A percentile compares a stretch with the other conserved stretches of the same genome.
Evolutionary conservation across 1,140 invertebrate species (phyloP).

Genomic region (Elymnias hypermnestra): DNA sequence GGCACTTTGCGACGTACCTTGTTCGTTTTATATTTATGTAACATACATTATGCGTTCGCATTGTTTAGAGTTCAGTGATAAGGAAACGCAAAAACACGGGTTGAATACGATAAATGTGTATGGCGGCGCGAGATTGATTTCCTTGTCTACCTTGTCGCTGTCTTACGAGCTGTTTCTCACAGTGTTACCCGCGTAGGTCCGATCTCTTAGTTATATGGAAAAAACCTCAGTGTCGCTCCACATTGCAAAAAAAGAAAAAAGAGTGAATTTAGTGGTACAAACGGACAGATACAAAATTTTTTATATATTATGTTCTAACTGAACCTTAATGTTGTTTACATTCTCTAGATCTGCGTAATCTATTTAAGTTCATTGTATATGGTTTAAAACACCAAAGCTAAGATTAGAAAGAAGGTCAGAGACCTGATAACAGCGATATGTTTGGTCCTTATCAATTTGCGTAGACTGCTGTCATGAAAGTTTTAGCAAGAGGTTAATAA

Average conservation of each 20-base stretch:
- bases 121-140: conserved; percentile 7
- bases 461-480: not conserved
- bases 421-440: not conserved
- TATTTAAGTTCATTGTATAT: not conserved
- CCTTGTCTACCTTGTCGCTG: no score
- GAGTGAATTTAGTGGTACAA: no score
- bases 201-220: no score
- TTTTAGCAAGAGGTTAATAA: not conserved
- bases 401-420: not conserved
- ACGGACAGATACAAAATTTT: no score
- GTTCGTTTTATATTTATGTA: conserved; percentile 15
- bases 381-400: not conserved
- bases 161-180: no score
- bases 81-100: conserved; percentile 6
- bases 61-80: conserved; percentile 11
- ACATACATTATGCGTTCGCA: conserved; percentile 16
- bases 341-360: not conserved
- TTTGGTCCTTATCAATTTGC: not conserved
- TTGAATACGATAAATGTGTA: conserved; percentile 10
- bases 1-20: conserved; percentile 8
- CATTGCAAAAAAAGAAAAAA: no score
- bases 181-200: no score
- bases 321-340: no score
- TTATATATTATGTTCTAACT: no score
- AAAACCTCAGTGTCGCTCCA: no score